These are phyloP conservation scores for Corythaixoides concolor DNA, from an alignment of 2,113 vertebrate genomes.

Conservation along the genomic window DNA sequence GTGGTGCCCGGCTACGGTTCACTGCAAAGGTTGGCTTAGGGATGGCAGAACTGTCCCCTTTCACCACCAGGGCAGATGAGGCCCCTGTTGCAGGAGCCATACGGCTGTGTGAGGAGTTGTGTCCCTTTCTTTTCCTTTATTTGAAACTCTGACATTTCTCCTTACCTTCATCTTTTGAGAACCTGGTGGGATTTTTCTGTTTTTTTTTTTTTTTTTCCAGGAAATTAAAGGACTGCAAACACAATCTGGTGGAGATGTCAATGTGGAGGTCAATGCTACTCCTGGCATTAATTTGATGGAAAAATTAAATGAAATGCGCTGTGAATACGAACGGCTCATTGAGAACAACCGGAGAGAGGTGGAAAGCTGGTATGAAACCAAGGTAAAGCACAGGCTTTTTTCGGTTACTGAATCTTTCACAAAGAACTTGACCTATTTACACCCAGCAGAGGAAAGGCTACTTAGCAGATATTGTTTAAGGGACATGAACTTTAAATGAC, in stretches of 20 bases:
- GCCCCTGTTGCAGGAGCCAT: background rate
- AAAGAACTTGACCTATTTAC: background rate
- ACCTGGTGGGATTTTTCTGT: background rate
- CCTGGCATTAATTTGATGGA: constrained; percentile 76
- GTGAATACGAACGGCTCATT: constrained; percentile 80
- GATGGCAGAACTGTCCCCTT: background rate
- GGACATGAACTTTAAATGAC: background rate
- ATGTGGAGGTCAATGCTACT: constrained; percentile 82
- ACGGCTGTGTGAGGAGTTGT: background rate
- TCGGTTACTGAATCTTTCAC: background rate
- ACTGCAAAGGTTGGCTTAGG: background rate
- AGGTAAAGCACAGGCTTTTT: constrained; percentile 65
- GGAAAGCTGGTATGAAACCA: constrained; percentile 81
- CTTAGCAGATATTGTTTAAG: background rate
- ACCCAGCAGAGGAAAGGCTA: background rate
- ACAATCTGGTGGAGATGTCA: constrained; percentile 76
- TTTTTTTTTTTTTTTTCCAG: constrained; percentile 10
- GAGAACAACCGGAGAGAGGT: constrained; percentile 79
- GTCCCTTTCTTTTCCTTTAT: background rate
- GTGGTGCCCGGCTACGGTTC: background rate
- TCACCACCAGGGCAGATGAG: background rate
- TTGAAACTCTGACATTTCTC: background rate
- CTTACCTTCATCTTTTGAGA: background rate
- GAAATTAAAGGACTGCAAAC: constrained; percentile 61
- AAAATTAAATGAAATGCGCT: constrained; percentile 75